Conservation (phyloP, 1,140 invertebrate genomes). For the Euschistus heros region DNA sequence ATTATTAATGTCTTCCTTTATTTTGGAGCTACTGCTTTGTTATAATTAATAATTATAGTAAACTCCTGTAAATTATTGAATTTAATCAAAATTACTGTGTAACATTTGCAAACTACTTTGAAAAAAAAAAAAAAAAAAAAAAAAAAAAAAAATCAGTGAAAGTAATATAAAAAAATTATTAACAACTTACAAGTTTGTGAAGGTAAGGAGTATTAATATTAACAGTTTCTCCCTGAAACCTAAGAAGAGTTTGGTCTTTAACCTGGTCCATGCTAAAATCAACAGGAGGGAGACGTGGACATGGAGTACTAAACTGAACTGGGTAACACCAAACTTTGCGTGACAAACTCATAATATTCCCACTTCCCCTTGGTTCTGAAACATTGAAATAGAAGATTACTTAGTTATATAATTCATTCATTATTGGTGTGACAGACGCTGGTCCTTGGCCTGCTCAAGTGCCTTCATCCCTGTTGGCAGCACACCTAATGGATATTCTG, state of each 20-base stretch:
- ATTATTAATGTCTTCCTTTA: no score
- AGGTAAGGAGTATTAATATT: constrained; percentile 78
- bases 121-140: no score
- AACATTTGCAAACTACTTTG: no score
- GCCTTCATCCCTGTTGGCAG: no score
- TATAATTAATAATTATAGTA: no score
- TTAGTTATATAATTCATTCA: no score
- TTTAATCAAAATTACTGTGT: neutral
- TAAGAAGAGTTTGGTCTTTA: constrained; percentile 68
- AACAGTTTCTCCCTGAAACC: constrained; percentile 77
- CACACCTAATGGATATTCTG: no score
- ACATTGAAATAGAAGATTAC: constrained; percentile 3
- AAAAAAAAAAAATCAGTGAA: no score
- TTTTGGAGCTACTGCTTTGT: no score
- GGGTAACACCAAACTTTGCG: constrained; percentile 93
- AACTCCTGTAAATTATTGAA: no score
- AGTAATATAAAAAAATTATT: neutral
- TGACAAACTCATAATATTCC: constrained; percentile 47
- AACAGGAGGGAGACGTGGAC: constrained; percentile 69
- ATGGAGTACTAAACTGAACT: constrained; percentile 76
- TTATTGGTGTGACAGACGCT: no score
- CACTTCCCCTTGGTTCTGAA: constrained; percentile 52
- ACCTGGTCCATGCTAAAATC: constrained; percentile 68
- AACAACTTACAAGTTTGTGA: constrained; percentile 62
- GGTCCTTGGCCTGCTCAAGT: no score